phyloP scores from a whole-genome alignment of 2,113 vertebrate species.

The Oreotrochilus melanogaster region DNA sequence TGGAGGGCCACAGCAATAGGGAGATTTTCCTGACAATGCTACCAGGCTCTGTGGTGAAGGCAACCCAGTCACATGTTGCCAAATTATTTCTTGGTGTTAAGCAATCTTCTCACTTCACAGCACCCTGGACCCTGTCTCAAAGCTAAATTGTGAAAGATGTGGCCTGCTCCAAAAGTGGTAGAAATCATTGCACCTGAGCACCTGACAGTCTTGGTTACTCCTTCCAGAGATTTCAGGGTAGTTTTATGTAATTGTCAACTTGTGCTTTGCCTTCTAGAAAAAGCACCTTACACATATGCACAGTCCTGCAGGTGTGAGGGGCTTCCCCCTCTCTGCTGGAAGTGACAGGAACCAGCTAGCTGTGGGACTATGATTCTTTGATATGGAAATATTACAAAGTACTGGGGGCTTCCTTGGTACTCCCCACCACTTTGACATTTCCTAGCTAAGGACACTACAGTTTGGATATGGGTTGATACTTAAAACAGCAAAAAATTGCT shows the following conservation, averaged over 20 bases:
- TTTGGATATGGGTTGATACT: background rate
- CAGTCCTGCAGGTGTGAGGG: background rate
- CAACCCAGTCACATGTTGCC: background rate
- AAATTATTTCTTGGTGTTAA: background rate
- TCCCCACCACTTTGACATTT: background rate
- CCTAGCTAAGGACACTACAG: background rate
- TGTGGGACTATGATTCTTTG: accelerated
- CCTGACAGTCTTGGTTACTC: background rate
- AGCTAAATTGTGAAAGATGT: background rate
- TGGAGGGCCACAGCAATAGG: background rate
- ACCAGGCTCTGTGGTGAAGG: background rate
- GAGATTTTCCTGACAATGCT: background rate
- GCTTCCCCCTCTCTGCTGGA: background rate
- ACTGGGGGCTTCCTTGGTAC: background rate
- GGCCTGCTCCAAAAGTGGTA: background rate
- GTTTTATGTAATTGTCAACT: background rate
- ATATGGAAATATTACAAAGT: background rate
- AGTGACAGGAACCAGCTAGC: background rate
- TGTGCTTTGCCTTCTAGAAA: background rate
- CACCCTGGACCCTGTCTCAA: background rate
- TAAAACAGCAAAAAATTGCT: background rate
- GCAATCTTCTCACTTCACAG: background rate
- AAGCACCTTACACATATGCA: background rate
- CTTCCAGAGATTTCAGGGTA: background rate
- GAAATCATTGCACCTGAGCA: background rate